Base-by-base conservation (phyloP, 2,888 invertebrate species). In the Helobdella robusta region DNA sequence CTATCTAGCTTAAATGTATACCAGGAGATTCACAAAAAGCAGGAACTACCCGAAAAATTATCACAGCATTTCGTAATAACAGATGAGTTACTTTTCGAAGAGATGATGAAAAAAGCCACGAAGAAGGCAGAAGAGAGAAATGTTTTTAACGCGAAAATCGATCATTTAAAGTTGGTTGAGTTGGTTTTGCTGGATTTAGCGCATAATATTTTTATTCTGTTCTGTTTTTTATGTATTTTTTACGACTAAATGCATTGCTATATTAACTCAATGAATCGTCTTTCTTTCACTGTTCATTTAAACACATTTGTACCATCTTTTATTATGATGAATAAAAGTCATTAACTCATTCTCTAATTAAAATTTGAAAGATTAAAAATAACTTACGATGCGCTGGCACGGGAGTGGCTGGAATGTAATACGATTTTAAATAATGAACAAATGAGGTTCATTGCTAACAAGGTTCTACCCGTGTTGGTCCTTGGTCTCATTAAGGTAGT, bases 381-480 rank as follows among this genome's bases (percentile, higher is more conserved):
- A 50, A 50, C 50, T 25, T 23, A 50, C 5, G 62, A 62, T 48
- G 18, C 11, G 18, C 34, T 62, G 32, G 50, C 50, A 3, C 5
- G 32, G 62, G 30, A 44, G 6, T 62, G 62, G 62, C 32, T 62
- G 5, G 23, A 28, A 8, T 25, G 56, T 20, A 48, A 62, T 5
- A 54, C 28, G 4, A 46, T 50, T 18, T 62, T 30, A 34, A 25
- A 62, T 34, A 30, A 5, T 1, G 78, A 79, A 69, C 73, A 76
- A 3, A 69, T 77, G 46, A 74, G 75, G 3, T 78, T 74, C 69
- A 68, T 79, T 35, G 75, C 79, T 8, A 78, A 79, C 60, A 76
- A 76, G 68, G 70, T 80, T 23, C 67, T 80, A 34, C 80, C 80
- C 5, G 76, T 77, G 3, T 67, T 80, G 35, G 76, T 79, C 59